phyloP scores from a whole-genome alignment of 2,797 vertebrate genomes.

The Anguilla megastoma region DNA sequence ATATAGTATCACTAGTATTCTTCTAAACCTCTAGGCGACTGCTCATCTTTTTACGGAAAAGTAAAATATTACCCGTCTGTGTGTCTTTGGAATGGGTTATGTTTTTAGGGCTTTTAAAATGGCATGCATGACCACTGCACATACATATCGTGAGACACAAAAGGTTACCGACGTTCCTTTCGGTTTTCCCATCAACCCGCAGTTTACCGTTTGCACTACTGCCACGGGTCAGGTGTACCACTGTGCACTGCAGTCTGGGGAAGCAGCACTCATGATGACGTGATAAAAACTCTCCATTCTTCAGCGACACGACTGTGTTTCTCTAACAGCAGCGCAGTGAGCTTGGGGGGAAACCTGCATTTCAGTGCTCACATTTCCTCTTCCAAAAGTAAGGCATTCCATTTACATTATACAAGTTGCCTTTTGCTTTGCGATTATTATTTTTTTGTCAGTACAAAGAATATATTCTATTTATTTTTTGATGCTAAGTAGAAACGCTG shows the following conservation, averaged over 20 bases:
- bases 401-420: slow-evolving; percentile 57
- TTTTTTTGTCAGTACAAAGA: slow-evolving; percentile 68
- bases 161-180: background rate
- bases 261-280: slow-evolving; percentile 15
- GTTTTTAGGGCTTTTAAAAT: slow-evolving; percentile 66
- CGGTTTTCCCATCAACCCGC: background rate
- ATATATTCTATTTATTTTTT: slow-evolving; percentile 85
- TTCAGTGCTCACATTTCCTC: slow-evolving; percentile 30
- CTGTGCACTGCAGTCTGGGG: slow-evolving; percentile 19
- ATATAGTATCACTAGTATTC: slow-evolving; percentile 59
- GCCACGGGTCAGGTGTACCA: slow-evolving; percentile 21
- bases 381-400: slow-evolving; percentile 57
- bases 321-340: background rate
- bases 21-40: slow-evolving; percentile 55
- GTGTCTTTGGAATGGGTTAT: slow-evolving; percentile 64
- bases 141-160: slow-evolving; percentile 18
- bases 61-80: slow-evolving; percentile 61
- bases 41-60: slow-evolving; percentile 59
- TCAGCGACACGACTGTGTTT: background rate
- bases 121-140: slow-evolving; percentile 67
- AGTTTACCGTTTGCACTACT: slow-evolving; percentile 20
- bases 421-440: slow-evolving; percentile 79
- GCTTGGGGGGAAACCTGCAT: background rate
- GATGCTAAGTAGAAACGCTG: slow-evolving; percentile 71
- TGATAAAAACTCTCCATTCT: background rate